Evolutionary conservation across 92 coral and sea anemone species (phyloP), one percentile per base, ranked within the genome.

Genomic region (Scolanthus callimorphus): DNA sequence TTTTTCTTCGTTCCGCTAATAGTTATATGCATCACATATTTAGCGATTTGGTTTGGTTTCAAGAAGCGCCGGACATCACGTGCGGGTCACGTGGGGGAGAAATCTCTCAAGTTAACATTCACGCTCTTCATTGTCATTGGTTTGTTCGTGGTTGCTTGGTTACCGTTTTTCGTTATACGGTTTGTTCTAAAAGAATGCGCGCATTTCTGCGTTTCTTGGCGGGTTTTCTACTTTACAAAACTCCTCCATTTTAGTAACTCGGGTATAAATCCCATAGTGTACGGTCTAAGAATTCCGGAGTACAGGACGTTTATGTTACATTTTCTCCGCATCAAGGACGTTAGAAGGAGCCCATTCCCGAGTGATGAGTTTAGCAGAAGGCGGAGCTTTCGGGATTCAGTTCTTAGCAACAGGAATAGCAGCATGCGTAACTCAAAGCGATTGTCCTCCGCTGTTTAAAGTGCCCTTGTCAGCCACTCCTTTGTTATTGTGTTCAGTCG

Each of bases 271-370:
- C 80, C 85, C 23, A 38, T 79, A 2, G 59, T 81, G 4, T 81
- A 81, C 45, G 82, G 87, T 6, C 39, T 81, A n/a, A 50, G 87
- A 29, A 81, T 81, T 20, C 87, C 87, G 8, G 77, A 74, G 65
- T 81, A 67, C 49, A 56, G 71, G 25, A 55, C 28, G 3, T 60
- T 55, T 47, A 34, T 34, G 41, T 15, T 34, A 15, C 41, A 34
- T 34, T 34, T 34, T 34, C 6, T 34, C 41, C 8, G 41, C n/a
- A n/a, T n/a, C n/a, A n/a, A n/a, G n/a, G n/a, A n/a, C n/a, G n/a
- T n/a, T n/a, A n/a, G n/a, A n/a, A n/a, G n/a, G n/a, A n/a, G n/a
- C n/a, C n/a, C n/a, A n/a, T n/a, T n/a, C n/a, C n/a, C n/a, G n/a
- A n/a, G n/a, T n/a, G n/a, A n/a, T n/a, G n/a, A n/a, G n/a, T n/a